phyloP scores from a whole-genome alignment of 2,113 vertebrate genomes.

The Megalops atlanticus region DNA sequence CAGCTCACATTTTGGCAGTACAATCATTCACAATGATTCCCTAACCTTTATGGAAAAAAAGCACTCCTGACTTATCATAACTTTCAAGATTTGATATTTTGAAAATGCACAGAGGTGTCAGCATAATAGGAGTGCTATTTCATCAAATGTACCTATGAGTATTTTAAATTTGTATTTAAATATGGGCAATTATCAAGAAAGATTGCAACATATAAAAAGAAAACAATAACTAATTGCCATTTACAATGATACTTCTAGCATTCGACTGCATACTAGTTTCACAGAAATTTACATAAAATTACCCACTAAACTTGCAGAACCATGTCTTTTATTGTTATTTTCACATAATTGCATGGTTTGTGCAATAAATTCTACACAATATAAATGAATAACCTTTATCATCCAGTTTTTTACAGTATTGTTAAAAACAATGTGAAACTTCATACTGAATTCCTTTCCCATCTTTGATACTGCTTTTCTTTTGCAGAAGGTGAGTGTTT shows the following conservation, averaged over 20 bases:
- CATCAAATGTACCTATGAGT: not conserved
- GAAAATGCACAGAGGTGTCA: too few species aligned
- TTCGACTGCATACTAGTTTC: too few species aligned
- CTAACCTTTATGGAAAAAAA: too few species aligned
- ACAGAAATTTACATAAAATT: too few species aligned
- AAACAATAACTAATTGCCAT: not conserved
- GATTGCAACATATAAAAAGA: not conserved
- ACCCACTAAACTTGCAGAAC: too few species aligned
- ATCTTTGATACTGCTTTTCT: not conserved
- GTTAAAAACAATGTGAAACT: not conserved
- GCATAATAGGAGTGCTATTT: not conserved
- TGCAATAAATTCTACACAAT: not conserved
- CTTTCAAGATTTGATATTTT: too few species aligned
- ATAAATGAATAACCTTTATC: not conserved
- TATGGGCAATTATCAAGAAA: not conserved
- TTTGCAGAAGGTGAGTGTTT: not conserved
- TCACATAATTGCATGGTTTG: not conserved
- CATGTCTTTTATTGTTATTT: not conserved
- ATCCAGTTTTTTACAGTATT: not conserved
- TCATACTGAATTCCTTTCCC: not conserved
- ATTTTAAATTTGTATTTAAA: not conserved
- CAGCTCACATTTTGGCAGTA: too few species aligned
- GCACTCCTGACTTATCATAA: too few species aligned
- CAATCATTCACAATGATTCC: too few species aligned
- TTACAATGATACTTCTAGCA: not conserved